Evolutionary conservation across 2,888 invertebrate genomes (phyloP).

Genomic region (Synanthedon tipuliformis): DNA sequence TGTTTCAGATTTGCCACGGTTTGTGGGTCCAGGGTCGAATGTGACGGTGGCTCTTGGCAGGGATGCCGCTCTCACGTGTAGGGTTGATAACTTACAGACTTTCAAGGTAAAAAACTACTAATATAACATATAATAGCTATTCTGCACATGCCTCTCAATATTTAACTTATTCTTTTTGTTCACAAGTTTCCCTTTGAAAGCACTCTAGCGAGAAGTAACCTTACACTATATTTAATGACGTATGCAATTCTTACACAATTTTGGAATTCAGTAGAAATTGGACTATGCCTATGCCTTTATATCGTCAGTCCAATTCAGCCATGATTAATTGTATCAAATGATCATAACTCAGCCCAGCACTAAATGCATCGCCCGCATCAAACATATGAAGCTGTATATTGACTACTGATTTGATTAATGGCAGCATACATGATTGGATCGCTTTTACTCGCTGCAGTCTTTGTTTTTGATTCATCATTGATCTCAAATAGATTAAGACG

Average conservation of each 20-base stretch:
- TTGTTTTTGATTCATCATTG: too few species aligned
- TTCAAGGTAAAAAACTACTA: conserved; percentile 70
- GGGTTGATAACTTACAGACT: conserved; percentile 75
- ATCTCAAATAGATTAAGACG: too few species aligned
- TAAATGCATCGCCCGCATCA: neutral
- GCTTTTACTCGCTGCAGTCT: too few species aligned
- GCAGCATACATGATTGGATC: too few species aligned
- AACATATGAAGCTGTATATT: too few species aligned
- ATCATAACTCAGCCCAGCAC: neutral
- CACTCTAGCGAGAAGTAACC: too few species aligned
- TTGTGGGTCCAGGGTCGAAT: conserved; percentile 75
- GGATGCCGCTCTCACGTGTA: conserved; percentile 75
- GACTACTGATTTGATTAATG: too few species aligned
- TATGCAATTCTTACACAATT: too few species aligned
- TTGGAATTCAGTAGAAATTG: neutral
- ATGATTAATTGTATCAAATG: conserved; percentile 3
- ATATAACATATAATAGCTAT: too few species aligned
- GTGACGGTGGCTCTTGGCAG: conserved; percentile 76
- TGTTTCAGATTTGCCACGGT: conserved; percentile 74
- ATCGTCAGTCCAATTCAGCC: neutral
- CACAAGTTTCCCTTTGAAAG: neutral
- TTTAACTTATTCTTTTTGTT: neutral
- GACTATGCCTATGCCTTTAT: too few species aligned
- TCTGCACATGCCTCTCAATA: too few species aligned
- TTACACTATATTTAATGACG: too few species aligned